These are phyloP conservation scores for Tragelaphus eurycerus DNA, from an alignment of 2,797 vertebrate genomes.

Conservation along the genomic window DNA sequence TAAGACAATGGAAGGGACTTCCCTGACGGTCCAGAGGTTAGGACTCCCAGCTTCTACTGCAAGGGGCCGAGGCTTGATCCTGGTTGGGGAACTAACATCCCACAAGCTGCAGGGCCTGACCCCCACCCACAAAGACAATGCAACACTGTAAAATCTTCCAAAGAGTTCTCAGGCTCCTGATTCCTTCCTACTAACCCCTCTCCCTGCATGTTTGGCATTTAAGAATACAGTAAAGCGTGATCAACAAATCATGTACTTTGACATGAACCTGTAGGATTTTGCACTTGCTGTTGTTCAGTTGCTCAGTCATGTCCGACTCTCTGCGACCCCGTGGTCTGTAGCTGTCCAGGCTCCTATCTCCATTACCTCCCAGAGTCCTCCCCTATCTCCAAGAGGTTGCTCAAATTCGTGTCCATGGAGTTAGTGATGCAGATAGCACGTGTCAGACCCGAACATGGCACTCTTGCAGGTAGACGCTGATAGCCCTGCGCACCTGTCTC, in stretches of 20 bases:
- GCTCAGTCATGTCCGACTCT: background rate
- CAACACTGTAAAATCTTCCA: background rate
- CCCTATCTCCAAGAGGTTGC: background rate
- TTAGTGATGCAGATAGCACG: background rate
- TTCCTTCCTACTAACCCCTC: too few relatives aligned
- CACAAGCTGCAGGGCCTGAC: background rate
- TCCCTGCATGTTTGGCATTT: background rate
- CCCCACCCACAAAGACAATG: background rate
- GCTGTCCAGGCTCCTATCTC: rapidly evolving
- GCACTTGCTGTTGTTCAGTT: background rate
- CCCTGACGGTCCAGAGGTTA: rapidly evolving
- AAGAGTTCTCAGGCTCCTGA: background rate
- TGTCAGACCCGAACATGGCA: background rate
- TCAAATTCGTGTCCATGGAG: background rate
- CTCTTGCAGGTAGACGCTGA: background rate
- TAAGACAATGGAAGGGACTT: background rate
- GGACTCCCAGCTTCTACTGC: background rate
- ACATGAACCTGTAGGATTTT: background rate
- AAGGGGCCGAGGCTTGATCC: background rate
- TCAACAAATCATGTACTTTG: background rate
- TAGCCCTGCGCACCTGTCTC: background rate
- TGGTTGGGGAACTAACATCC: background rate
- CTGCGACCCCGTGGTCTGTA: background rate
- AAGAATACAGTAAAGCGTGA: rapidly evolving
- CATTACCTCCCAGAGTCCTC: background rate